Evolutionary conservation across 2,888 invertebrate species (phyloP), one percentile per base, ranked within the genome.

Genomic region (Ernsta delagoae): DNA sequence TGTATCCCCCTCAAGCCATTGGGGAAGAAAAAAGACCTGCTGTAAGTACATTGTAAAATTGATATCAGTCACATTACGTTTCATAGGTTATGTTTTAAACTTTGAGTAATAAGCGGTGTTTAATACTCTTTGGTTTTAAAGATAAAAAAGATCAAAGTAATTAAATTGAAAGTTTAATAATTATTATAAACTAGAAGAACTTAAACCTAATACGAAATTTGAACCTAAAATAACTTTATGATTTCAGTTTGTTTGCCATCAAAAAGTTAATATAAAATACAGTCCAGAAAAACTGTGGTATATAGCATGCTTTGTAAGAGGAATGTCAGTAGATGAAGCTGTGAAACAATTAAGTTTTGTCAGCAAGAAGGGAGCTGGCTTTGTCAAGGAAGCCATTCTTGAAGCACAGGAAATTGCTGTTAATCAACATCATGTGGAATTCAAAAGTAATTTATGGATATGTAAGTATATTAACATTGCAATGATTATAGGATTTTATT

Each of bases 201-300:
- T 16, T 1, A 1, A 16, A 16, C n/a, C n/a, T 16, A 16, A 16
- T 1, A 1, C 1, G 1, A 16, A 16, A 16, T 16, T 1, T 16
- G 16, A 16, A n/a, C n/a, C 16, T 16, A 16, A 16, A 16, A 16
- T 16, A 16, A 16, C 16, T n/a, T 45, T 45, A n/a, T n/a, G 48
- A 48, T 94, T 95, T 71, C 88, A 98, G 98, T 98, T 95, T 92
- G 95, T 99, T 0, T 98, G 98, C 77, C 98, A 99, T 87, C 95
- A 96, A 92, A 96, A 96, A 80, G 89, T 94, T 12, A 97, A 98
- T 82, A 95, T 99, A 57, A 98, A 98, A 89, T 98, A 98, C 84
- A 98, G 98, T 80, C 97, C 97, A 0, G 96, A 97, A 82, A 99
- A 98, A 85, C 95, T 99, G 95, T 98, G 98, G 98, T 98, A 98